Percentiles rank a stretch among this genome's conserved stretches.
Evolutionary conservation across 2,113 vertebrate species (phyloP).

Genomic region (Puntigrus tetrazona): DNA sequence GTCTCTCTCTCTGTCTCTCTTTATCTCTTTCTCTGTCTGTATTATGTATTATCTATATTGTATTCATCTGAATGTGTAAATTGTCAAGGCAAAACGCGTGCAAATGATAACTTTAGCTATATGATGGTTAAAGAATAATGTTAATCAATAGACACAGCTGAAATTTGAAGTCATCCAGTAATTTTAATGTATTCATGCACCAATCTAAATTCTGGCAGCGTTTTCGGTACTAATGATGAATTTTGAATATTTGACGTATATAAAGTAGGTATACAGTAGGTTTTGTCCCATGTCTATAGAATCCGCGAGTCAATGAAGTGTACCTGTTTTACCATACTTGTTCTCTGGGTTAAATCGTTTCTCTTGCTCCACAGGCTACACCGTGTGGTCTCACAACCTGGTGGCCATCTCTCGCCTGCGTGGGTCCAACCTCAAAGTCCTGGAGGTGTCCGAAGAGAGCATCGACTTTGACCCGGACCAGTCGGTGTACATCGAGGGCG

Average conservation of each 20-base stretch:
- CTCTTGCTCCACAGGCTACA: constrained; percentile 81
- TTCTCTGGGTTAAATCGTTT: not conserved
- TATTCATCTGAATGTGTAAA: too few species aligned
- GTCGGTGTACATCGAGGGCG: constrained; percentile 87
- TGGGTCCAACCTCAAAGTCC: constrained; percentile 88
- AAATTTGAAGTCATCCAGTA: not conserved
- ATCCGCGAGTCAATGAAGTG: not conserved
- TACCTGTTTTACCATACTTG: not conserved
- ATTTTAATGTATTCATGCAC: not conserved
- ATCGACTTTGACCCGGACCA: constrained; percentile 97
- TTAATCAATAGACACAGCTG: not conserved
- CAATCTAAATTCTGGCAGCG: not conserved
- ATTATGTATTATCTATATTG: too few species aligned
- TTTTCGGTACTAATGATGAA: too few species aligned
- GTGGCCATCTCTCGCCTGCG: constrained; percentile 97
- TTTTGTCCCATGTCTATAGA: not conserved
- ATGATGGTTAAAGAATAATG: too few species aligned
- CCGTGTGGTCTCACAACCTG: constrained; percentile 96
- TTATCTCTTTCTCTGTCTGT: too few species aligned
- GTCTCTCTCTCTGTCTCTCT: too few species aligned
- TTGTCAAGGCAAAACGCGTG: too few species aligned
- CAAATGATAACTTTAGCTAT: too few species aligned
- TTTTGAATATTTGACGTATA: too few species aligned
- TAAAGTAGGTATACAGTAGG: too few species aligned
- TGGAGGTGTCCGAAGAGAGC: constrained; percentile 96